Evolutionary conservation across 1,140 invertebrate species (phyloP).

Genomic region (Bombus pascuorum): DNA sequence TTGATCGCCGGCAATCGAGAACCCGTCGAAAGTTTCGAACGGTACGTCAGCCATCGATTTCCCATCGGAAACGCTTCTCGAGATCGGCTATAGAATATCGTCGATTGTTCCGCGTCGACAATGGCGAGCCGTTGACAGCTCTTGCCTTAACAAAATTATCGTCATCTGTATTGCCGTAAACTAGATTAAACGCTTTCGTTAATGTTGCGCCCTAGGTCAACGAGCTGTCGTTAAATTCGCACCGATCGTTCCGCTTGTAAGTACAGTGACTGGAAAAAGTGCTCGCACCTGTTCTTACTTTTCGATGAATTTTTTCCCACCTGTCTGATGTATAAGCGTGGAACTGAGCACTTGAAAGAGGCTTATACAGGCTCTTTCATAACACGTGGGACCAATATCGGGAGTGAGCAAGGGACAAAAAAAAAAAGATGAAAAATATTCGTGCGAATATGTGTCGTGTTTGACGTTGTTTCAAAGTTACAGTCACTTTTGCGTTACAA

Average conservation of each 20-base stretch:
- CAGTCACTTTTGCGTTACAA: too few species aligned
- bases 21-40: conserved; percentile 52
- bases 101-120: conserved; percentile 53
- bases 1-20: conserved; percentile 10
- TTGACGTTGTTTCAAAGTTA: too few species aligned
- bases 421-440: too few species aligned
- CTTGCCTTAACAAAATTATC: conserved; percentile 44
- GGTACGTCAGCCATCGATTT: conserved; percentile 55
- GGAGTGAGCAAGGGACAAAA: too few species aligned
- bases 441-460: too few species aligned
- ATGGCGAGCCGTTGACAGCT: conserved; percentile 33
- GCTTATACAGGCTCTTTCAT: too few species aligned
- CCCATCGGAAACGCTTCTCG: conserved; percentile 20
- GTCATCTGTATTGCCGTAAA: conserved; percentile 13
- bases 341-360: too few species aligned
- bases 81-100: conserved; percentile 38
- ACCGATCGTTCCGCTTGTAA: not conserved
- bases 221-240: not conserved
- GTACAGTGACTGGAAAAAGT: too few species aligned
- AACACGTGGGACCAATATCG: too few species aligned
- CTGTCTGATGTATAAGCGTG: too few species aligned
- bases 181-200: conserved; percentile 3
- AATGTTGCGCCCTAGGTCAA: conserved; percentile 2
- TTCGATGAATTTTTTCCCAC: too few species aligned
- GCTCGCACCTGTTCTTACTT: too few species aligned